These are phyloP conservation scores for Leistus spinibarbis DNA, from an alignment of 2,888 invertebrate genomes.

Conservation along the genomic window DNA sequence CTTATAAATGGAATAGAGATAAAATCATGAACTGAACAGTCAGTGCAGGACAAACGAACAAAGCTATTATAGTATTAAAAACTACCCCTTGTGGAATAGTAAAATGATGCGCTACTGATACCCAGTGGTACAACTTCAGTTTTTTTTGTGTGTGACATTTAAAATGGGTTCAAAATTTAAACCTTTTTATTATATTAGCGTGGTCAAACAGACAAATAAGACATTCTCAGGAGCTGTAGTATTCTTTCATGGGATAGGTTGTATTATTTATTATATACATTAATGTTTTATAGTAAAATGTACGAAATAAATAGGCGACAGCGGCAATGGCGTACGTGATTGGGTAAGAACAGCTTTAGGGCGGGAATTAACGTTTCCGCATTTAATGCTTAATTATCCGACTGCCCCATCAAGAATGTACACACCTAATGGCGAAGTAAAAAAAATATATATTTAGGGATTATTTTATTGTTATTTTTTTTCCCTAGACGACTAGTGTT, in stretches of 20 bases:
- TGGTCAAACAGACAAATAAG: neutral
- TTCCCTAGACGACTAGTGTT: constrained; percentile 63
- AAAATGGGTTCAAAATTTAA: constrained; percentile 50
- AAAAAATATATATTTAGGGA: neutral
- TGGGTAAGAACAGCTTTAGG: neutral
- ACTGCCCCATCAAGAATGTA: neutral
- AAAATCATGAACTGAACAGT: too few species aligned
- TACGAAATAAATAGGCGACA: neutral
- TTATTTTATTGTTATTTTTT: too few species aligned
- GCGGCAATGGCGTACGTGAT: neutral
- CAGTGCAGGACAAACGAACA: too few species aligned
- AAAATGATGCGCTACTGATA: too few species aligned
- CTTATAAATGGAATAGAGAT: too few species aligned
- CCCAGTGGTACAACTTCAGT: too few species aligned
- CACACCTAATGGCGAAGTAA: neutral
- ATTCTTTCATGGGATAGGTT: neutral
- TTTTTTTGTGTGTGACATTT: neutral
- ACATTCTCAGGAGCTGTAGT: neutral
- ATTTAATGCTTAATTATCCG: neutral
- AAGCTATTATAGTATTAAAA: too few species aligned
- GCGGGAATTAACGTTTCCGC: neutral
- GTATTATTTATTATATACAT: neutral
- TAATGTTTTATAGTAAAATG: neutral
- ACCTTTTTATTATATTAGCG: constrained; percentile 45
- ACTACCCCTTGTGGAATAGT: too few species aligned